Conservation (phyloP, 2,888 invertebrate species). For the Ichneumoninae sp. region DNA sequence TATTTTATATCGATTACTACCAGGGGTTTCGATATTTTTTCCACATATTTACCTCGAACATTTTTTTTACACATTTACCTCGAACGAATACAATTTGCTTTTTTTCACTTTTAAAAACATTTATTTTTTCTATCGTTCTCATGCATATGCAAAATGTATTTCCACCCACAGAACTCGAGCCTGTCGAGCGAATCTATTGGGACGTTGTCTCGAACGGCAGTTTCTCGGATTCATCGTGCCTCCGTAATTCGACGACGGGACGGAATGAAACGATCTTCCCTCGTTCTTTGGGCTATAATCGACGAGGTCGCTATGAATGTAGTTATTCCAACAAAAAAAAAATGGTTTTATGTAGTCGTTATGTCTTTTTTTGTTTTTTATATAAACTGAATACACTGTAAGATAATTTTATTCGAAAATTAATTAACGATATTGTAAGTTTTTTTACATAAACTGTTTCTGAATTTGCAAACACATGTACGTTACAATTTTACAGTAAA, state of each 20-base stretch:
- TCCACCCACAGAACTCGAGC: neutral
- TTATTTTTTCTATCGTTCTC: neutral
- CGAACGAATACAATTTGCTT: neutral
- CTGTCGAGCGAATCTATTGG: slow-evolving; percentile 6
- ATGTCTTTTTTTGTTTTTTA: too few relatives aligned
- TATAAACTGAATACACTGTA: too few relatives aligned
- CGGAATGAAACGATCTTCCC: slow-evolving; percentile 18
- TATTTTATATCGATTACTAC: too few relatives aligned
- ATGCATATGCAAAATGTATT: slow-evolving; percentile 10
- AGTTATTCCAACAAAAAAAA: slow-evolving; percentile 62
- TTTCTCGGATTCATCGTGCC: slow-evolving; percentile 19
- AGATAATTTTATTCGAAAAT: too few relatives aligned
- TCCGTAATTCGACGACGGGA: slow-evolving; percentile 4
- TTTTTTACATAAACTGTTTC: too few relatives aligned
- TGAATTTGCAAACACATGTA: too few relatives aligned
- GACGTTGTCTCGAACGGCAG: slow-evolving; percentile 15
- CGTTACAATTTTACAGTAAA: too few relatives aligned
- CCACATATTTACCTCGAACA: too few relatives aligned
- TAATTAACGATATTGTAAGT: too few relatives aligned
- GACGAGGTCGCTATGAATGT: slow-evolving; percentile 35
- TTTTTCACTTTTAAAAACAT: neutral
- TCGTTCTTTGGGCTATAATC: slow-evolving; percentile 33
- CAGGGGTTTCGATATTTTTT: too few relatives aligned
- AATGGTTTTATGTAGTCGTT: too few relatives aligned
- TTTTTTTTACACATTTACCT: too few relatives aligned